Conservation (phyloP, 2,113 vertebrate genomes). For the Desmodus rotundus region DNA sequence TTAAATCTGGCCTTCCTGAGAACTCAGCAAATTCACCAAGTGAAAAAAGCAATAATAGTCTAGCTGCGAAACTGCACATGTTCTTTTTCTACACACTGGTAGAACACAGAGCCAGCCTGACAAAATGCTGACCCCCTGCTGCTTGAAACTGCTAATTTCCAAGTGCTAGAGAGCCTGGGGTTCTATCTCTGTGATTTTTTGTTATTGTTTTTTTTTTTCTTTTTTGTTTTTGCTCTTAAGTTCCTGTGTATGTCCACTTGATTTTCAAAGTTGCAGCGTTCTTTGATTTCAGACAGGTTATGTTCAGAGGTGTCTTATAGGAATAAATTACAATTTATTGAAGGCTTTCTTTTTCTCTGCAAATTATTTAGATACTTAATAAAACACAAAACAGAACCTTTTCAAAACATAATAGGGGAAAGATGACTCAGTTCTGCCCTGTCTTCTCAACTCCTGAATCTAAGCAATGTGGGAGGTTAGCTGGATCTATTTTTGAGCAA, state of each 20-base stretch:
- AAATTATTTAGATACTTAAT: neutral
- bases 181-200: neutral
- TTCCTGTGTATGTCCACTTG: neutral
- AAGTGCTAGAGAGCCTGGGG: neutral
- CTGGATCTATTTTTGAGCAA: neutral
- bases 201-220: too few relatives aligned
- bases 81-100: neutral
- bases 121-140: neutral
- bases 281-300: neutral
- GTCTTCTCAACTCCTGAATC: neutral
- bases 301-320: neutral
- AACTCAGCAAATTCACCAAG: conserved; percentile 17
- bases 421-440: neutral
- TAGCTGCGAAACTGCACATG: neutral
- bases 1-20: neutral
- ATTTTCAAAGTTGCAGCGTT: neutral
- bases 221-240: neutral
- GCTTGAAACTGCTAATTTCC: neutral
- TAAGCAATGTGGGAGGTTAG: neutral
- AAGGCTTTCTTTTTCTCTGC: neutral
- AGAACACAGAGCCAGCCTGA: neutral
- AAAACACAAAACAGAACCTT: neutral
- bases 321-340: neutral
- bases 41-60: neutral
- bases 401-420: neutral